Base-by-base conservation (phyloP, 2,888 invertebrate genomes). In the Encarsia formosa region DNA sequence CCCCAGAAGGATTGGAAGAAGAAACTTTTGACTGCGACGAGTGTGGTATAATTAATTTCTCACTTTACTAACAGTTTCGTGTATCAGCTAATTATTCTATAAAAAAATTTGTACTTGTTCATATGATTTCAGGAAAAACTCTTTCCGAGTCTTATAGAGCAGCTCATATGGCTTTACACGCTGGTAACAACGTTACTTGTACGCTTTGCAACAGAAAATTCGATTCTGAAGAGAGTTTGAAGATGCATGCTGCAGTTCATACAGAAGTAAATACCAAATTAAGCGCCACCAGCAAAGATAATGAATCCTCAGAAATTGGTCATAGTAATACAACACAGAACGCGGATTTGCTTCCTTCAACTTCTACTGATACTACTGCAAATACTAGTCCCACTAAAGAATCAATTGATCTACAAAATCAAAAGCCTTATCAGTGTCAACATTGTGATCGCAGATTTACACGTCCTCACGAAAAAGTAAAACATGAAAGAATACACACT, bases 401-500 rank as follows among this genome's bases (percentile, higher is more conserved):
- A n/a, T n/a, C 13, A n/a, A 11, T 13, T 15, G 34, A 34, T 34
- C 5, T 11, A 13, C 34, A 34, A 34, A 11, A n/a, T 15, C 16
- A n/a, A 48, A 71, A 78, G 16, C 82, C 82, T 2, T 88, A 87
- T 69, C 79, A 79, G 42, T 89, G 89, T 63, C 78, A 83, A 52
- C 88, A 83, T 66, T 89, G 89, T 63, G 82, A 81, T 0, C 78
- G 86, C 48, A 77, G 83, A 55, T 89, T 89, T 63, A 78, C 82
- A 2, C 77, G 87, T 35, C 88, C 89, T 0, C 87, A 87, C 62
- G 88, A 89, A 63, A 88, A 88, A 71, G 88, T 89, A 1, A 88
- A 88, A 70, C 89, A 89, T 63, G 89, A 89, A 71, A 77, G 89
- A n/a, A 85, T 88, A 64, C 89, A 89, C 61, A 89, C 89, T 1